Conservation (phyloP, 2,797 vertebrate genomes). For the Picus viridis region DNA sequence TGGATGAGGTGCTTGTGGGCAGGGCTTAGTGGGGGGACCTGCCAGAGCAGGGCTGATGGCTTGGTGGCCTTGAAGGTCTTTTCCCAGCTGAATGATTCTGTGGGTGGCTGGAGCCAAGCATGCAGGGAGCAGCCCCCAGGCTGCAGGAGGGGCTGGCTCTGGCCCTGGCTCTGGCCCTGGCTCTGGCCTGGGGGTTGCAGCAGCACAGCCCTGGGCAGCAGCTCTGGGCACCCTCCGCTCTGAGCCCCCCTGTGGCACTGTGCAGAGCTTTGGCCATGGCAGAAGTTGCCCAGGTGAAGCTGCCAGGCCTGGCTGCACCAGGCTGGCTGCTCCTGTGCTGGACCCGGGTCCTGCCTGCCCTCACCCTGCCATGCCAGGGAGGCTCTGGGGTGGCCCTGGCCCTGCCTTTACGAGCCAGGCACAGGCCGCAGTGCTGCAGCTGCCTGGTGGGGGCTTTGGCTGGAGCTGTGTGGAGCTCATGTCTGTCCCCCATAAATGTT, state of each 20-base stretch:
- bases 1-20: too few species aligned
- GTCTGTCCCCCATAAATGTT: constrained; percentile 39
- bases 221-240: not conserved
- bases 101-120: not conserved
- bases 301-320: not conserved
- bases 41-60: too few species aligned
- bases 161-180: not conserved
- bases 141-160: not conserved
- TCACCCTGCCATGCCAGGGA: accelerated
- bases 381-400: not conserved
- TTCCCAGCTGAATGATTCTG: too few species aligned
- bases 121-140: accelerated
- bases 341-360: not conserved
- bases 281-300: too few species aligned
- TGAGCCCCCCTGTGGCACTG: accelerated
- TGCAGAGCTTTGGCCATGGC: accelerated
- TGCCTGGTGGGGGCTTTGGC: not conserved
- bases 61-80: too few species aligned
- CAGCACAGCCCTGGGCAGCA: not conserved
- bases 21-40: too few species aligned
- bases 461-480: not conserved
- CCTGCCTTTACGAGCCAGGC: not conserved
- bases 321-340: accelerated
- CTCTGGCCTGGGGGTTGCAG: not conserved
- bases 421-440: not conserved